Conservation (phyloP, 2,888 invertebrate species). For the Caenorhabditis macrosperma region DNA sequence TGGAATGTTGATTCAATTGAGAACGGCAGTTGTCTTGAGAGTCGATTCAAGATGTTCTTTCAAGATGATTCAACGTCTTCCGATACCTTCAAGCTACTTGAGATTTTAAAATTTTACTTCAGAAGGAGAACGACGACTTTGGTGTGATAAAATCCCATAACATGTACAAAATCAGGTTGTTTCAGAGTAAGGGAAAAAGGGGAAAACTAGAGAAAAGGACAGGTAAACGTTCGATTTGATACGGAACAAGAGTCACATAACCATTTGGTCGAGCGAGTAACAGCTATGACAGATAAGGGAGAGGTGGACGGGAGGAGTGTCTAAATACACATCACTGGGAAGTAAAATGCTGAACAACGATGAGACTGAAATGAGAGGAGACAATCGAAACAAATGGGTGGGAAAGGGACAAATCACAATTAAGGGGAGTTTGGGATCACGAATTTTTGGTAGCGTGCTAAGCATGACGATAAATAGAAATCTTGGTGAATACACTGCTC, state of each 20-base stretch:
- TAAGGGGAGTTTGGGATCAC: neutral
- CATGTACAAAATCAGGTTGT: neutral
- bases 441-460: constrained; percentile 21
- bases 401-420: neutral
- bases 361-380: constrained; percentile 13
- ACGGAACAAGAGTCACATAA: constrained; percentile 18
- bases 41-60: too few species aligned
- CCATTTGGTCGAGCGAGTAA: neutral
- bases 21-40: too few species aligned
- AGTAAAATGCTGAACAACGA: constrained; percentile 34
- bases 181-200: neutral
- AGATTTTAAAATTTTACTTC: neutral
- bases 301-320: neutral
- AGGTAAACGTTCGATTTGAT: constrained; percentile 31
- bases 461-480: neutral
- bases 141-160: neutral
- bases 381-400: neutral
- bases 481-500: too few species aligned
- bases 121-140: too few species aligned
- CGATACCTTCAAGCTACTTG: neutral
- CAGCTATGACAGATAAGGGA: neutral
- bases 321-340: constrained; percentile 3
- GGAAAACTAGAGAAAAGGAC: neutral
- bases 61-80: too few species aligned
- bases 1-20: neutral